Evolutionary conservation across 1,140 invertebrate genomes (phyloP).

Genomic region (Subanguina moxae): DNA sequence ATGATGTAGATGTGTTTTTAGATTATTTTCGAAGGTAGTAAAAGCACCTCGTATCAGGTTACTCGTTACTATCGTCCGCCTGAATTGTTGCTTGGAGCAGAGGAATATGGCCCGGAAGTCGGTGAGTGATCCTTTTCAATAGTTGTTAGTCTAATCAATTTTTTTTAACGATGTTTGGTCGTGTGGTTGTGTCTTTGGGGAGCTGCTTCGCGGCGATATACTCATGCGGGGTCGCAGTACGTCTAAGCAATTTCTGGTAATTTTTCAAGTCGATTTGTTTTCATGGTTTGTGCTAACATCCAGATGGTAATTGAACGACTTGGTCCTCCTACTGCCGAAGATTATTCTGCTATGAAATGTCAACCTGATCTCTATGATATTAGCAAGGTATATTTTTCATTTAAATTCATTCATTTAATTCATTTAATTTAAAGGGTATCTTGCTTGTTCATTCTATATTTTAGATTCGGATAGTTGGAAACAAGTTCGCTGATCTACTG

Average conservation of each 20-base stretch:
- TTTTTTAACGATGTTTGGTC: conserved; percentile 74
- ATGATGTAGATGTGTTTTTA: too few relatives aligned
- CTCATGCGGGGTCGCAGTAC: conserved; percentile 97
- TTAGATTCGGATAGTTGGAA: too few relatives aligned
- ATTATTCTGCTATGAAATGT: too few relatives aligned
- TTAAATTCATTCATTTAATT: too few relatives aligned
- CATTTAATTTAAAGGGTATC: too few relatives aligned
- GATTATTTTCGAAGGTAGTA: not conserved
- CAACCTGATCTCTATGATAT: too few relatives aligned
- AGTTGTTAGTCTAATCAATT: too few relatives aligned
- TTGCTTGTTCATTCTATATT: too few relatives aligned
- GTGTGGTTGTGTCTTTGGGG: conserved; percentile 93
- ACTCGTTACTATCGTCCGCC: conserved; percentile 49
- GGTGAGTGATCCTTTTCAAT: conserved; percentile 63
- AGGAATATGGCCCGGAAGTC: conserved; percentile 31
- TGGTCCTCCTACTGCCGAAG: too few relatives aligned
- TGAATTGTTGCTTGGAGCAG: conserved; percentile 37
- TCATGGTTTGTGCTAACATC: not conserved
- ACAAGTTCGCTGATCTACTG: not conserved
- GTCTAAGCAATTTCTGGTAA: conserved; percentile 95
- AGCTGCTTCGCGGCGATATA: conserved; percentile 80
- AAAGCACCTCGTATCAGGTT: conserved; percentile 36
- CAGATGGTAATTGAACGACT: too few relatives aligned
- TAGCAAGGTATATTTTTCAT: too few relatives aligned
- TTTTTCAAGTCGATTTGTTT: conserved; percentile 93